Evolutionary conservation across 2,113 vertebrate genomes (phyloP), one percentile per base, ranked within the genome.

Genomic region (Centropus bengalensis): DNA sequence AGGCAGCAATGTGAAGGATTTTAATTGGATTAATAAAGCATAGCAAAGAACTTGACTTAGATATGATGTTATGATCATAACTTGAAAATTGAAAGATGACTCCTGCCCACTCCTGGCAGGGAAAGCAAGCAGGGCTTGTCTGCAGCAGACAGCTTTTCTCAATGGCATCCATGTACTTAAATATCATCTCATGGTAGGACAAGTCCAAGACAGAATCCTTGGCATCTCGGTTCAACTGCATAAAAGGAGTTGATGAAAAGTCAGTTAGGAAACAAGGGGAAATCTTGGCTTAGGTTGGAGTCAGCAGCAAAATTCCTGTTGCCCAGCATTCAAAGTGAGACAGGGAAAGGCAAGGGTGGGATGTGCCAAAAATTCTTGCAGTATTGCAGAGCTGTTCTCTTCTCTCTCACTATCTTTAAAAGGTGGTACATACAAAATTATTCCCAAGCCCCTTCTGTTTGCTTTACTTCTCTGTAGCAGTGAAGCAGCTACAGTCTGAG

Each of bases 71-170:
- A 78, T 78, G 83, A 93, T 84, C 75, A 58, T 95, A 90, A 85
- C 54, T 56, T 92, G 76, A 86, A 95, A 93, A 96, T 85, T 67
- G 97, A 96, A 97, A 97, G 44, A 24, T 7, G 82, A 92, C 62
- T 95, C 89, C 66, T 58, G 44, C 33, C 12, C 33, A 21, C 32
- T 73, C 92, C 94, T 86, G 82, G 59, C 70, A 59, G 63, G 56
- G 40, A 88, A 96, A 97, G 96, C 13, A 80, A 94, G 69, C 70
- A 66, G 89, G 21, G 51, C 13, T 55, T 45, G 49, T 56, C 60
- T 91, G 63, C 26, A 6, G 44, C 75, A 93, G 80, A 71, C 44
- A 59, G 75, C 58, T 95, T 88, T 82, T 62, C 64, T 63, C 80
- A 62, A 32, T 18, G 56, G 23, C 76, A 87, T 70, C 45, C 58